Conservation (phyloP, 2,113 vertebrate species). For the Sinocyclocheilus rhinocerous region DNA sequence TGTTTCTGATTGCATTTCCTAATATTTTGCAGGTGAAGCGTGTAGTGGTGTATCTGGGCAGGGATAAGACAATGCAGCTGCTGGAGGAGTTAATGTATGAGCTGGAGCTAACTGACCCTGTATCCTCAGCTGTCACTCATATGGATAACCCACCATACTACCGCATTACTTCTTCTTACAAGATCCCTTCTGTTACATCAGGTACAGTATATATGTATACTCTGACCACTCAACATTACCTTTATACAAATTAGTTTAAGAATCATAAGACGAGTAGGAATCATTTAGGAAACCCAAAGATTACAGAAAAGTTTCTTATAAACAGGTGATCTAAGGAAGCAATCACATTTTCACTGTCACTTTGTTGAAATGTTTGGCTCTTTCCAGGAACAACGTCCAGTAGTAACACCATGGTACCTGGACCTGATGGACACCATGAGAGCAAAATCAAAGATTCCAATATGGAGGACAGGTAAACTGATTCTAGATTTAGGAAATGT, state of each 20-base stretch:
- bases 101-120: constrained; percentile 91
- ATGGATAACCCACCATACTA: constrained; percentile 99
- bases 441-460: constrained; percentile 87
- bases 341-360: neutral
- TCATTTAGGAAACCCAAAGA: neutral
- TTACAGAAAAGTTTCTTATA: neutral
- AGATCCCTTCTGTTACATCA: constrained; percentile 98
- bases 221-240: neutral
- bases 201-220: constrained; percentile 73
- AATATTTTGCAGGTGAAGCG: constrained; percentile 86
- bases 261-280: neutral
- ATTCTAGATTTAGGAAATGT: neutral
- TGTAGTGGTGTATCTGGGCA: constrained; percentile 97
- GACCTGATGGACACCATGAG: constrained; percentile 85
- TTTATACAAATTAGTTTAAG: neutral
- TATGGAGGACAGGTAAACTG: constrained; percentile 87
- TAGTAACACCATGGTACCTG: constrained; percentile 98
- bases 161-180: constrained; percentile 94
- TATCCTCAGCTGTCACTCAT: constrained; percentile 93
- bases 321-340: neutral
- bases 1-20: neutral
- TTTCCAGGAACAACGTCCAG: constrained; percentile 93
- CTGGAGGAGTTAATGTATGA: constrained; percentile 95
- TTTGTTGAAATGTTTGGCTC: constrained; percentile 4
- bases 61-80: constrained; percentile 99